Evolutionary conservation across 2,797 vertebrate species (phyloP), one percentile per base, ranked within the genome.

Genomic region (Pangasius macronema): DNA sequence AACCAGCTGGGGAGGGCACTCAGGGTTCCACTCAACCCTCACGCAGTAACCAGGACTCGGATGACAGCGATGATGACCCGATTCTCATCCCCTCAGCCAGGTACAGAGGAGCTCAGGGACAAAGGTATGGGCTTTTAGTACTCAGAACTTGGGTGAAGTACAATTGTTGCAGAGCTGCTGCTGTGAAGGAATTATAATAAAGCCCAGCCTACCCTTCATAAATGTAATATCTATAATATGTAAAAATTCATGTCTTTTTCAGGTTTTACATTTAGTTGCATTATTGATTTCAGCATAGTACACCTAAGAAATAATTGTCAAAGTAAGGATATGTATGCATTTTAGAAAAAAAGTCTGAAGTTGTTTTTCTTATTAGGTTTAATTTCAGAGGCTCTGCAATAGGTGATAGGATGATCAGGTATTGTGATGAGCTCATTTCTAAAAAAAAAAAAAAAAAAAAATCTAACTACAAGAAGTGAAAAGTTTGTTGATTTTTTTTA

Each of bases 351-450:
- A 85, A 9, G 30, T 72, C 61, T 87, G 87, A 89, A 95, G 92
- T 95, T 94, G 92, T 93, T 92, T 96, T 96, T 95, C 94, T 94
- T 93, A 91, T 97, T 81, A 99, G 97, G 97, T 97, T 97, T 97
- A 97, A 96, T 99, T 96, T 97, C 97, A 97, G 98, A 97, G 97
- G 97, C 96, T 97, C 98, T 93, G 96, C 98, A 92, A 95, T 99
- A 97, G 98, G 97, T 96, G 98, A 99, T 98, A 99, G 98, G 95
- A 98, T 99, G 97, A 99, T 97, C 96, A 99, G 98, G 98, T 99
- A 99, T 98, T 93, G 91, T 91, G 92, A 88, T 92, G 85, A 88
- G 90, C 87, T 89, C 81, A 80, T 82, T 87, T 89, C 87, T 90
- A 85, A 93, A 90, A 87, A 88, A 89, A 39, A 39, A 39, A 39